Evolutionary conservation across 2,888 invertebrate genomes (phyloP), one percentile per base, ranked within the genome.

Genomic region (Eupelmus urozonus): DNA sequence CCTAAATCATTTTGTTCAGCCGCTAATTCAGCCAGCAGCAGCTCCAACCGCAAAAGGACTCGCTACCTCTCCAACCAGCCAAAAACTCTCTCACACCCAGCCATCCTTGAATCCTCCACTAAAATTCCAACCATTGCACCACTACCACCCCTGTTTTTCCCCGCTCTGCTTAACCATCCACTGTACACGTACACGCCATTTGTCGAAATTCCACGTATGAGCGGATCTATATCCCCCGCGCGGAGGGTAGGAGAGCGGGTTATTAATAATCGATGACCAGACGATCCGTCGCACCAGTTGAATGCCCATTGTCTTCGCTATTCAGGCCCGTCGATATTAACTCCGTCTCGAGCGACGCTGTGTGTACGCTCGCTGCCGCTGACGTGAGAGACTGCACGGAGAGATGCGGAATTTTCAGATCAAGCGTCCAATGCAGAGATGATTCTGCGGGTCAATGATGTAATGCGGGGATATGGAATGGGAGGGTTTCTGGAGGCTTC

Each of bases 251-350:
- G 34, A 20, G 23, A 20, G 53, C 45, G 20, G 20, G 42, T 59
- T n/a, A 78, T 78, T 78, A 78, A 74, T 78, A 74, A 78, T 78
- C 78, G 65, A 78, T 72, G 66, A 62, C 67, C 53, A 67, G 45
- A 69, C 65, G 65, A 79, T 75, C 51, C 65, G 57, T 69, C 69
- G 65, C 70, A 79, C 78, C 55, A 79, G 75, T 79, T 75, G 78
- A 79, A 79, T 75, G 60, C 78, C 78, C 29, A 66, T 79, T 79
- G 75, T 79, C 66, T 57, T 60, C 66, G 20, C 73, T 55, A n/a
- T 18, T n/a, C n/a, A n/a, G 13, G 18, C 62, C 9, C 55, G 40
- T 67, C 51, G 34, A n/a, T 34, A 34, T 34, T 34, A 34, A 3
- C 34, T 34, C n/a, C 9, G 34, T 34, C 45, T 45, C 16, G 45